Conservation (phyloP, 2,888 invertebrate species). For the Ditula angustiorana region DNA sequence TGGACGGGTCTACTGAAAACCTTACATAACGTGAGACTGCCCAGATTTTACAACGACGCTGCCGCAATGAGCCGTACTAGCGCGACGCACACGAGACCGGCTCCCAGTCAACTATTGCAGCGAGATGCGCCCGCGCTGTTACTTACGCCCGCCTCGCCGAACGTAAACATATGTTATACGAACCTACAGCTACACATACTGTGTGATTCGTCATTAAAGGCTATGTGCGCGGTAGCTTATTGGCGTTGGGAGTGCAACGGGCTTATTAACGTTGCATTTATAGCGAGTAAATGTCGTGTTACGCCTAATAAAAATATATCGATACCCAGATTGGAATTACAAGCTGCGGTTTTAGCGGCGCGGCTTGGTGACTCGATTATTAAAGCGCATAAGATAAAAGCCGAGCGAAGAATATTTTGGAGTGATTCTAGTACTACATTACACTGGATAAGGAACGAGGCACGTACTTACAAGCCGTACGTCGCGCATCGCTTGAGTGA, state of each 20-base stretch:
- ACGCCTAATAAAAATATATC: conserved; percentile 27
- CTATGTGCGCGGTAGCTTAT: conserved; percentile 1
- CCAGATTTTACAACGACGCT: not conserved
- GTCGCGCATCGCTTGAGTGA: conserved; percentile 46
- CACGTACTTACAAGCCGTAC: conserved; percentile 43
- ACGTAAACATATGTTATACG: not conserved
- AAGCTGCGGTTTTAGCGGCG: conserved; percentile 26
- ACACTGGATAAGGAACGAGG: conserved; percentile 43
- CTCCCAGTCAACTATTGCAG: not conserved
- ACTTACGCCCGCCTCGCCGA: not conserved
- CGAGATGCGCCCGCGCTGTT: not conserved
- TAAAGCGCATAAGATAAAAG: conserved; percentile 8
- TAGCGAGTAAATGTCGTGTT: conserved; percentile 16
- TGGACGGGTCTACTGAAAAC: not conserved
- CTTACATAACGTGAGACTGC: not conserved
- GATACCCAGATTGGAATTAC: conserved; percentile 27
- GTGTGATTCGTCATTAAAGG: conserved; percentile 26
- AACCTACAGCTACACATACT: conserved; percentile 36
- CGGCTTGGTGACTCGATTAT: conserved; percentile 14
- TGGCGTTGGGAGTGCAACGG: conserved; percentile 2
- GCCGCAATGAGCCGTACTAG: not conserved
- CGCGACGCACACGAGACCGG: not conserved
- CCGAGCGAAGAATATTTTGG: conserved; percentile 38
- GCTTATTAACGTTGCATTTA: conserved; percentile 3
- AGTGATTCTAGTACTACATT: conserved; percentile 45